Conservation (phyloP, 2,113 vertebrate genomes). For the Brachypteracias leptosomus region DNA sequence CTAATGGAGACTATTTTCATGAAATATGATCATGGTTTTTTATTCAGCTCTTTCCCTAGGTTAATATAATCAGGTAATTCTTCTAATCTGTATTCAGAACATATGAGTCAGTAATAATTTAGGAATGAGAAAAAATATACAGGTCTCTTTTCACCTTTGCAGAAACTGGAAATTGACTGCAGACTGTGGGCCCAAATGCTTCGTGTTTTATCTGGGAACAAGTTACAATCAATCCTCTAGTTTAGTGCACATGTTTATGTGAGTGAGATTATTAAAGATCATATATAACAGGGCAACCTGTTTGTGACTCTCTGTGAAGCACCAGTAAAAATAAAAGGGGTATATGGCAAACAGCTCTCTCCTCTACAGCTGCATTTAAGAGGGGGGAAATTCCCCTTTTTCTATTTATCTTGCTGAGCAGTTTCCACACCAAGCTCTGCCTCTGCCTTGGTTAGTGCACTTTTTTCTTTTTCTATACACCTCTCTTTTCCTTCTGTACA, state of each 20-base stretch:
- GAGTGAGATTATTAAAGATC: constrained; percentile 30
- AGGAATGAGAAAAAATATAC: constrained; percentile 20
- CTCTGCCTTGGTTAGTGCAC: background rate
- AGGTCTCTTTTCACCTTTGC: constrained; percentile 21
- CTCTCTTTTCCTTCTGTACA: background rate
- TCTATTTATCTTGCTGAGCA: background rate
- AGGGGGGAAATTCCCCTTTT: background rate
- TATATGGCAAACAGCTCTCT: background rate
- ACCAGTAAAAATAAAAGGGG: background rate
- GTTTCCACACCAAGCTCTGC: background rate
- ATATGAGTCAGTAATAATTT: constrained; percentile 36
- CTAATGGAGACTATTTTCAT: constrained; percentile 29
- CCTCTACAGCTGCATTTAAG: background rate
- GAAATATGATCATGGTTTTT: constrained; percentile 7
- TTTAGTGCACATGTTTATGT: background rate
- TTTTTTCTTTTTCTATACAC: background rate
- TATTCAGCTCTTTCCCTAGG: constrained; percentile 39
- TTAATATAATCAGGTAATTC: constrained; percentile 24
- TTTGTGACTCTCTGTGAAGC: background rate
- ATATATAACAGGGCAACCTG: background rate
- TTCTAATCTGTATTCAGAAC: constrained; percentile 44
- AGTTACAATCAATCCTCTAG: background rate
- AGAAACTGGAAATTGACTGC: constrained; percentile 4
- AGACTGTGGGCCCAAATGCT: background rate
- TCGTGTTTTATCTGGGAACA: background rate